phyloP scores from a whole-genome alignment of 2,113 vertebrate genomes.

The Phaethornis superciliosus region DNA sequence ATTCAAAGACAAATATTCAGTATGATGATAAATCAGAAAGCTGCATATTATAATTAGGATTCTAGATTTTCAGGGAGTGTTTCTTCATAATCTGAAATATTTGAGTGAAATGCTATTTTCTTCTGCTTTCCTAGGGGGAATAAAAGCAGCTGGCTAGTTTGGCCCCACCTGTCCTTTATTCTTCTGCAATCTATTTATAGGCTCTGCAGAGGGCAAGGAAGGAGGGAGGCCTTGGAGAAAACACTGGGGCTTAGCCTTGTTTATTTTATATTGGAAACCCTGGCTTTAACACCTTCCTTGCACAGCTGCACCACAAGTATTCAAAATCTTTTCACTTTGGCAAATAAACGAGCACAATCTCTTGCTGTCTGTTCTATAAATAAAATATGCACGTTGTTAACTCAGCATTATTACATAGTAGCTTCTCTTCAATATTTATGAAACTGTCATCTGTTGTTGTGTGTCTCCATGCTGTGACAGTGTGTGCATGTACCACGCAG shows the following conservation, averaged over 20 bases:
- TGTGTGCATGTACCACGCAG: not conserved
- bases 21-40: conserved; percentile 7
- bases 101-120: not conserved
- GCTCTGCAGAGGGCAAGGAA: conserved; percentile 44
- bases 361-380: conserved; percentile 32
- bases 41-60: conserved; percentile 12
- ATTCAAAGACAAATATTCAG: conserved; percentile 41
- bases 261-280: conserved; percentile 31
- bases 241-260: conserved; percentile 15
- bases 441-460: not conserved
- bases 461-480: not conserved
- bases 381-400: conserved; percentile 18
- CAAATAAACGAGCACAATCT: not conserved
- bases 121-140: not conserved
- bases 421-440: conserved; percentile 21
- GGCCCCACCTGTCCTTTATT: conserved; percentile 34
- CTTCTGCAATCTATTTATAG: conserved; percentile 58
- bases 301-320: not conserved
- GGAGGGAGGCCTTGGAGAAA: conserved; percentile 31
- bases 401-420: not conserved
- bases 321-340: conserved; percentile 7
- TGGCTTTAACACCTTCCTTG: conserved; percentile 47
- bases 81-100: conserved; percentile 40
- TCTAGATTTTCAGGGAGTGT: conserved; percentile 13
- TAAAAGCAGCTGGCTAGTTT: conserved; percentile 14